phyloP scores from a whole-genome alignment of 2,888 invertebrate genomes.

The Aradus depressus region DNA sequence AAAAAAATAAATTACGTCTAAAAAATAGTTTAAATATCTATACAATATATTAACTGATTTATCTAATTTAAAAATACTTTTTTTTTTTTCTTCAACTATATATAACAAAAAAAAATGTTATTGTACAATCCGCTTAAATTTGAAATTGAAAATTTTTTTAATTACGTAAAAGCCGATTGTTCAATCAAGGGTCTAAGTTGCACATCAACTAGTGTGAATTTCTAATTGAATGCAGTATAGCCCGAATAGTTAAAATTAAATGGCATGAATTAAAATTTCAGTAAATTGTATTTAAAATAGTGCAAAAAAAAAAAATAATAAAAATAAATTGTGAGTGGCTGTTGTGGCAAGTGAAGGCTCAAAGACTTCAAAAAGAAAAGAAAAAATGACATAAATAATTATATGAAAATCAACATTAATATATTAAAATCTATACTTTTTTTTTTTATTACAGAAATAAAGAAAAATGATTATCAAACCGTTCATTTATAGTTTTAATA shows the following conservation, averaged over 20 bases:
- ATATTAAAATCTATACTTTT: no score
- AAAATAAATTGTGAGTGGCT: no score
- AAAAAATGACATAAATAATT: no score
- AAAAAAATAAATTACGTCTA: constrained; percentile 12
- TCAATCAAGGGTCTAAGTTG: constrained; percentile 23
- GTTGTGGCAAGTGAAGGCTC: constrained; percentile 2
- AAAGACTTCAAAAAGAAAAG: neutral
- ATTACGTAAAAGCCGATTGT: constrained; percentile 17
- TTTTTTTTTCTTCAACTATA: no score
- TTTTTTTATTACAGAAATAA: no score
- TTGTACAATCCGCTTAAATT: constrained; percentile 16
- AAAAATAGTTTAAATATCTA: neutral
- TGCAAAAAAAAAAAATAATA: neutral
- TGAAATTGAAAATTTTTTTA: no score
- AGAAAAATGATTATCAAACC: no score
- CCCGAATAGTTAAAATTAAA: constrained; percentile 4
- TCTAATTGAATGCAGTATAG: constrained; percentile 25
- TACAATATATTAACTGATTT: constrained; percentile 11
- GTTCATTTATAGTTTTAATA: no score
- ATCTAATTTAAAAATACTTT: no score
- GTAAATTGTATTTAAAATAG: neutral
- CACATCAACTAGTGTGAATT: constrained; percentile 22
- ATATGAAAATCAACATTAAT: no score
- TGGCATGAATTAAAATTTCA: neutral
- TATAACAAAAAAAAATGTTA: constrained; percentile 6